Base-by-base conservation (phyloP, 2,888 invertebrate species). In the Leucoma salicis region DNA sequence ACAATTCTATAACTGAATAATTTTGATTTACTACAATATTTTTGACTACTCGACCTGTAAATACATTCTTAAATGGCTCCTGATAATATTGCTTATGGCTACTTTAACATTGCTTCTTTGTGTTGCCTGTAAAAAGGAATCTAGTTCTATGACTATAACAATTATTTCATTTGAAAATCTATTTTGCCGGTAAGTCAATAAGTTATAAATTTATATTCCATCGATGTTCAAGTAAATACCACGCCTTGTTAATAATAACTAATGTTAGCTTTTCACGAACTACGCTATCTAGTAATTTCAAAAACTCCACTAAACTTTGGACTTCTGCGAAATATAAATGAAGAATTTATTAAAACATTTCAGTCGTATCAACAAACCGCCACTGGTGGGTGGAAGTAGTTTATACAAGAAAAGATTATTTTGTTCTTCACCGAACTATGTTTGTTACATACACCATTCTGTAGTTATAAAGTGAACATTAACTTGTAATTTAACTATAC, bases 381-480 rank as follows among this genome's bases (percentile, higher is more conserved):
- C n/a, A 21, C 13, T 37, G 3, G 35, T 39, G 35, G 35, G 35
- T 32, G 35, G 27, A 28, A 35, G 35, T 39, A 16, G 38, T 31
- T 29, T 29, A 12, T 29, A 13, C 2, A 2, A 34, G 31, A 41
- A 45, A 39, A 41, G 18, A 41, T 39, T 40, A 48, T 35, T 43
- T 35, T 28, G 12, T 15, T 35, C 10, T 44, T 32, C 21, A 13
- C 27, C 14, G 21, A 42, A 31, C 24, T 35, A 33, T n/a, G n/a
- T n/a, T n/a, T n/a, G n/a, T n/a, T n/a, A n/a, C n/a, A 15, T 18
- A 16, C 25, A 32, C 29, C 18, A 28, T n/a, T 2, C 13, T 21
- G 14, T 34, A n/a, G n/a, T n/a, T n/a, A 5, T 16, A 21, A 28
- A 27, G n/a, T 27, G 13, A 14, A 24, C 16, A 28, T 24, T 40